Conservation (phyloP, 2,888 invertebrate genomes). For the Andrena camellia region DNA sequence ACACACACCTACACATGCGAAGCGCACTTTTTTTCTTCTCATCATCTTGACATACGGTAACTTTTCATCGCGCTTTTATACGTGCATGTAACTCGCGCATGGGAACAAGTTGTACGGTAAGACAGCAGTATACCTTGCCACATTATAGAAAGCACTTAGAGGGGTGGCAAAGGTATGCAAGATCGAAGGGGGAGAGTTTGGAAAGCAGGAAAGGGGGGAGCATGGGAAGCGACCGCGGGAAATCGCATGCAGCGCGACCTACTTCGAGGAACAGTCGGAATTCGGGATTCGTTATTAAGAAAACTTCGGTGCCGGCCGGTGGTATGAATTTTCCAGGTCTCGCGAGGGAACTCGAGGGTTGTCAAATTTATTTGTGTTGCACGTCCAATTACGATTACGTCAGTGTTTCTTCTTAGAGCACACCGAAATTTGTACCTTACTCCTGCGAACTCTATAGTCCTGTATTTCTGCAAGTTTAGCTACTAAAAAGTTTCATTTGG, state of each 20-base stretch:
- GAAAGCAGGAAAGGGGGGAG: constrained; percentile 17
- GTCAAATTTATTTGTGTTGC: constrained; percentile 54
- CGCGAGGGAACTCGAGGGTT: constrained; percentile 12
- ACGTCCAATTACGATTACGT: not conserved
- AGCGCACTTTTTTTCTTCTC: constrained; percentile 11
- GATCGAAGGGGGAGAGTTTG: constrained; percentile 27
- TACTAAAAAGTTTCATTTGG: not conserved
- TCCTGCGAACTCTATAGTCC: not conserved
- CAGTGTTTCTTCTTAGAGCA: not conserved
- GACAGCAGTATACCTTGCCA: constrained; percentile 47
- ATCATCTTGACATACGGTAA: constrained; percentile 31
- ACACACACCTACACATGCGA: not conserved
- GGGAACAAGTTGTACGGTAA: constrained; percentile 41
- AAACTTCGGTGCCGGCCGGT: constrained; percentile 56
- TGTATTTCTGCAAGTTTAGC: not conserved
- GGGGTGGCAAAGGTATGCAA: constrained; percentile 6
- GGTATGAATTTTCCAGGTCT: constrained; percentile 61
- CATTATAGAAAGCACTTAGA: constrained; percentile 18
- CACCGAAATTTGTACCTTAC: not conserved
- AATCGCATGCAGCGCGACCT: constrained; percentile 60
- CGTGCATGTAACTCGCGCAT: not conserved
- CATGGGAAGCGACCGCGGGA: constrained; percentile 35
- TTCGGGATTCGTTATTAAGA: constrained; percentile 72
- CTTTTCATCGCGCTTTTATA: constrained; percentile 34
- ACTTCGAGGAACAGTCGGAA: constrained; percentile 63